phyloP scores from a whole-genome alignment of 2,888 invertebrate genomes.

The Tetragonisca angustula region DNA sequence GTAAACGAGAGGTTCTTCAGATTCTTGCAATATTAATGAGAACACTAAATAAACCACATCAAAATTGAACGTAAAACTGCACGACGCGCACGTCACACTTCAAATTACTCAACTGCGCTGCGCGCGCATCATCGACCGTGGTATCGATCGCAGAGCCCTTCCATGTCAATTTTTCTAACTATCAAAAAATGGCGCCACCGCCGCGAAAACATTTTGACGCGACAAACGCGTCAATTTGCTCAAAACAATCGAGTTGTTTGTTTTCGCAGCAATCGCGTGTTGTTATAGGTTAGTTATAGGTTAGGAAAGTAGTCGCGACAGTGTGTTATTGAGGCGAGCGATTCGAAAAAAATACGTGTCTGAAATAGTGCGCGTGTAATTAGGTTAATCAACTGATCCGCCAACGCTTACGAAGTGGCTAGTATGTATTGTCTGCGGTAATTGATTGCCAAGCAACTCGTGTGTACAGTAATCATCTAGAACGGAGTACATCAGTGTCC shows the following conservation, averaged over 20 bases:
- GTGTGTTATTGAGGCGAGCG: not conserved
- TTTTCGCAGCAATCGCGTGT: not conserved
- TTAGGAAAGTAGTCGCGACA: no score
- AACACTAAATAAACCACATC: not conserved
- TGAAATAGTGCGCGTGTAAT: constrained; percentile 11
- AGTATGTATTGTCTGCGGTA: constrained; percentile 1
- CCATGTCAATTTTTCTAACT: not conserved
- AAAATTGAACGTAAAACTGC: not conserved
- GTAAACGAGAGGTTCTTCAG: not conserved
- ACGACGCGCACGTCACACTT: not conserved
- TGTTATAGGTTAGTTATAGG: not conserved
- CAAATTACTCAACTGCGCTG: not conserved
- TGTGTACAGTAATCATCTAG: constrained; percentile 7
- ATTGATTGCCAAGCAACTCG: constrained; percentile 34
- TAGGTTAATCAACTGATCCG: not conserved
- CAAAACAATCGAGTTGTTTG: not conserved
- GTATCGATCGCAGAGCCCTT: not conserved
- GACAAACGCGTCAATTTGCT: not conserved
- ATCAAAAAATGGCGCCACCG: not conserved
- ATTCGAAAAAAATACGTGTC: not conserved
- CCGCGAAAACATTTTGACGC: no score
- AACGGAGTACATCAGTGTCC: not conserved
- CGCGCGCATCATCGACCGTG: constrained; percentile 1
- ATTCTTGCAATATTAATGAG: no score
- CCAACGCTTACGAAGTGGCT: not conserved